Evolutionary conservation across 1,140 invertebrate species (phyloP), one percentile per base, ranked within the genome.

Genomic region (Pemphigus obesinymphae): DNA sequence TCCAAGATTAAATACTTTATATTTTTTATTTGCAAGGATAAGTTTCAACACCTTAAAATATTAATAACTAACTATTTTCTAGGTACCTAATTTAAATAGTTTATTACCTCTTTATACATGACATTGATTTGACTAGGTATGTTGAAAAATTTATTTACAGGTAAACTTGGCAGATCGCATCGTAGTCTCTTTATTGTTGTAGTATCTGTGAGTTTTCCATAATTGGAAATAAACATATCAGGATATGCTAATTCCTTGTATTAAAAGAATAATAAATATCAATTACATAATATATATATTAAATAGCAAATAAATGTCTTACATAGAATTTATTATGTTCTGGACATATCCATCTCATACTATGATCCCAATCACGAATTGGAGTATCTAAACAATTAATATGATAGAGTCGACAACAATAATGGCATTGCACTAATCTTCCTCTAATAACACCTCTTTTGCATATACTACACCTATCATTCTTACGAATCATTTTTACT

Each of bases 341-440:
- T 43, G 76, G 76, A 80, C 76, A 80, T 29, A 63, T 11, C 53
- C 53, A 80, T 45, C 48, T 80, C 76, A 80, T 80, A 80, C 17
- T 63, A 45, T 80, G 55, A 45, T 80, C 76, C 76, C 76, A 80
- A 63, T 80, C 76, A 80, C 76, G 76, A n/a, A 80, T 80, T 34
- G 97, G 97, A 23, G 96, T 96, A 87, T 97, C 93, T 37, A 98
- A 87, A 86, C 97, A 99, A 86, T 99, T 97, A 88, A 95, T 89
- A 87, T 98, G 97, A 87, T 93, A 98, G 84, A 93, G 90, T 68
- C 95, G 87, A 1, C 94, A 92, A 87, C 97, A 99, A 87, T 95
- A 98, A 88, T 98, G 97, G 87, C 97, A 99, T 61, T 80, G 55
- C 15, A 80, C 37, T 26, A 80, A 63, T 11, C 76, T 37, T 58